Evolutionary conservation across 37 sponge, comb jelly and placozoan genomes (phyloP).

Genomic region (Amphimedon queenslandica): DNA sequence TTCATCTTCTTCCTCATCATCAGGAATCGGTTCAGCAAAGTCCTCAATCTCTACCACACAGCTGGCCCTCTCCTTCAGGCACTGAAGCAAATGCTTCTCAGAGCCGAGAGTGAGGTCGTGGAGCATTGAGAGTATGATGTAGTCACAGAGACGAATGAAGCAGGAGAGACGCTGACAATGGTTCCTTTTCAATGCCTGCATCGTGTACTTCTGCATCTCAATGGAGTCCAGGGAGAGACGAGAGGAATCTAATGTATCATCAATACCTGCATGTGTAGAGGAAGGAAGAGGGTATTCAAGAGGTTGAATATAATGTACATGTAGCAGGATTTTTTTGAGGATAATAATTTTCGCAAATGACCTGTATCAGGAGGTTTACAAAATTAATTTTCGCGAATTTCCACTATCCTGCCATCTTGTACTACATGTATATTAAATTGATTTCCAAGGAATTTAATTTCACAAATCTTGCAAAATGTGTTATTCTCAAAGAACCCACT

Average conservation of each 20-base stretch:
- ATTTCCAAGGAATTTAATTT: too few relatives aligned
- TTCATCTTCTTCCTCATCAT: slow-evolving; percentile 54
- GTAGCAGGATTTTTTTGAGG: too few relatives aligned
- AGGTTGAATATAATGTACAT: too few relatives aligned
- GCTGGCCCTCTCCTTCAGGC: slow-evolving; percentile 36
- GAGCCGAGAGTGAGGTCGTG: slow-evolving; percentile 75
- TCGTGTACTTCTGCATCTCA: slow-evolving; percentile 90
- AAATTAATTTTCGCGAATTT: too few relatives aligned
- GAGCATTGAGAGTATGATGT: slow-evolving; percentile 81
- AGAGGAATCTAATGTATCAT: not conserved
- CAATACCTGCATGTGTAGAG: too few relatives aligned
- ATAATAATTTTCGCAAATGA: too few relatives aligned
- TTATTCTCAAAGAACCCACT: too few relatives aligned
- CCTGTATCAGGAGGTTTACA: too few relatives aligned
- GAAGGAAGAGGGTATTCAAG: too few relatives aligned
- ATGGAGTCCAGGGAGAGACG: slow-evolving; percentile 51
- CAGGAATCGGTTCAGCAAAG: slow-evolving; percentile 37
- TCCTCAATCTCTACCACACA: slow-evolving; percentile 46
- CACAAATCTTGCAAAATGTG: too few relatives aligned
- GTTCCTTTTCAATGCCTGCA: slow-evolving; percentile 88
- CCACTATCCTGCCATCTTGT: too few relatives aligned
- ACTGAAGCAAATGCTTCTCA: slow-evolving; percentile 35
- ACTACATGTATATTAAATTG: too few relatives aligned
- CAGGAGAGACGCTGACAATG: slow-evolving; percentile 86
- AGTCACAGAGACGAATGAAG: slow-evolving; percentile 87